Evolutionary conservation across 2,797 vertebrate genomes (phyloP).

Genomic region (Pampus argenteus): DNA sequence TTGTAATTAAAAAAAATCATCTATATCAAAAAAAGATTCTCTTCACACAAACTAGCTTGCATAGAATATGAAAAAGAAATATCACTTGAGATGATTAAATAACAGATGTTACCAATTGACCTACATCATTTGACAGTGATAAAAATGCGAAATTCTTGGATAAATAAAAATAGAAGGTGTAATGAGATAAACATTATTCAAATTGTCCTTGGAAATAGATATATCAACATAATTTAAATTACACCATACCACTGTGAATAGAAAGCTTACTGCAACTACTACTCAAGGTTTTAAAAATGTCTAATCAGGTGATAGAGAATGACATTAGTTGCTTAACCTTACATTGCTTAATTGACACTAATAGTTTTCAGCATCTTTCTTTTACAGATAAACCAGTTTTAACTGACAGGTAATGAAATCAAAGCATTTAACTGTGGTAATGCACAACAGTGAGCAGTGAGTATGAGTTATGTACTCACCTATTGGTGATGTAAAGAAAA

Average conservation of each 20-base stretch:
- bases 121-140: neutral
- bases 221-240: neutral
- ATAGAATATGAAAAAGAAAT: neutral
- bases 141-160: neutral
- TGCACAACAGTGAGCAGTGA: neutral
- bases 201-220: neutral
- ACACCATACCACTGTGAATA: neutral
- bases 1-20: neutral
- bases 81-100: neutral
- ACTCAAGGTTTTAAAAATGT: neutral
- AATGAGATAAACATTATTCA: neutral
- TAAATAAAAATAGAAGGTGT: neutral
- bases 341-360: neutral
- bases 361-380: neutral
- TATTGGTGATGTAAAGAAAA: conserved; percentile 3
- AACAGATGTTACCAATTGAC: too few species aligned
- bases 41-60: neutral
- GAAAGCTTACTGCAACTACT: neutral
- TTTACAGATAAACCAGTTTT: neutral
- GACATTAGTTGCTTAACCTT: too few species aligned
- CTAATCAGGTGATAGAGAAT: neutral
- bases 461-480: conserved; percentile 26
- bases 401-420: neutral
- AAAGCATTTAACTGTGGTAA: neutral
- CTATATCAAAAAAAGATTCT: neutral